Base-by-base conservation (phyloP, 1,140 invertebrate genomes). In the Trichomalopsis sarcophagae region DNA sequence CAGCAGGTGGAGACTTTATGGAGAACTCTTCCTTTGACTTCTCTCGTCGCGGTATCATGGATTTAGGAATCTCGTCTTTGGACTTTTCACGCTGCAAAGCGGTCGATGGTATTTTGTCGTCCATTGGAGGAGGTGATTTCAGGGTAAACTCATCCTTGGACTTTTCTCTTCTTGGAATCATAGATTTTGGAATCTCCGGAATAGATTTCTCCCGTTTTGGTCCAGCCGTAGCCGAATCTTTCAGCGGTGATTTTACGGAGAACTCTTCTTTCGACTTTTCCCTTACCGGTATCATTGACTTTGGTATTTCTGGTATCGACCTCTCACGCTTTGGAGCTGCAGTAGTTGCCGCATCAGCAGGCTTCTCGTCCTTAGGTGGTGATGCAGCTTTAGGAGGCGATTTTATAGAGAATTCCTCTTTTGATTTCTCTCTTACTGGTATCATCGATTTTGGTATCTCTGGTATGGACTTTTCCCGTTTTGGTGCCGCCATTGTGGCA, bases 381-480 rank as follows among this genome's bases (percentile, higher is more conserved):
- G 33, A 36, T 36, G 33, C 4, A 30, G 14, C 21, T 55, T 74
- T 4, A 36, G 55, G 23, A 47, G 68, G 23, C 17, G 80, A 74
- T 84, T 77, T 78, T 7, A 84, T 10, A 30, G 9, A 4, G 50
- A 84, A 77, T n/a, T 84, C 83, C 1, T 83, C 82, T 36, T 62
- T 83, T 2, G 82, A 83, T 11, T 76, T 76, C 44, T 83, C 73
- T 30, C 73, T 76, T 21, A 17, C 11, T 0, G 82, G 82, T 27
- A 82, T 82, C 81, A 82, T 82, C 0, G 84, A 85, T 17, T 76
- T 85, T 0, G 83, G 77, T 47, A 84, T 84, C 62, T 80, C 83
- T 40, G 44, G 44, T n/a, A 36, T 73, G 36, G 68, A 74, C 33
- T 79, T 84, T 55, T 78, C 82, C 55, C 75, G 36, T 68, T 86